These are phyloP conservation scores for Drosophila prostipennis DNA, from an alignment of 2,888 invertebrate genomes.

Conservation along the genomic window DNA sequence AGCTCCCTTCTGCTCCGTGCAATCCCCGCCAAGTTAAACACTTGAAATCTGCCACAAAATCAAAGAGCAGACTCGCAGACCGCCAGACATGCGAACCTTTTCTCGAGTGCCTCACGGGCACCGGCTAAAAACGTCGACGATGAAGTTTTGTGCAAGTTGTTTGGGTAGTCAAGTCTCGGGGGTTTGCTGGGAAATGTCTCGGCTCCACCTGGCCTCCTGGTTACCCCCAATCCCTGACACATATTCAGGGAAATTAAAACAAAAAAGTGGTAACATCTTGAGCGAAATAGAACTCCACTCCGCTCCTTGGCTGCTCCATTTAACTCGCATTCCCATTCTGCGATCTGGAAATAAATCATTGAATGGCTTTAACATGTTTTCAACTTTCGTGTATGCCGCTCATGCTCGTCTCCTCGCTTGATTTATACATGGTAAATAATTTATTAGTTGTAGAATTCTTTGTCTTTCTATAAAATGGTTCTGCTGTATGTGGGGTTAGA, in stretches of 20 bases:
- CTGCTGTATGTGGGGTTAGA: slow-evolving; percentile 37
- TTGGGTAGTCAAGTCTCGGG: slow-evolving; percentile 43
- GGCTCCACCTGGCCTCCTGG: slow-evolving; percentile 29
- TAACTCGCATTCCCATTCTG: slow-evolving; percentile 2
- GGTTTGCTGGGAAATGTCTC: neutral
- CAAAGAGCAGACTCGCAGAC: slow-evolving; percentile 53
- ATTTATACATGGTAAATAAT: slow-evolving; percentile 73
- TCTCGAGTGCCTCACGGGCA: slow-evolving; percentile 32
- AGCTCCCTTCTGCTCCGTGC: slow-evolving; percentile 21
- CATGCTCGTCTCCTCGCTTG: slow-evolving; percentile 51
- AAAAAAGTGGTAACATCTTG: slow-evolving; percentile 49
- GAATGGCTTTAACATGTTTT: slow-evolving; percentile 73
- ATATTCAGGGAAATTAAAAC: slow-evolving; percentile 65
- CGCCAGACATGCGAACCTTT: slow-evolving; percentile 32
- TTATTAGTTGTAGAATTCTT: slow-evolving; percentile 51
- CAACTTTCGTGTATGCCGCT: slow-evolving; percentile 45
- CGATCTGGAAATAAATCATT: slow-evolving; percentile 72
- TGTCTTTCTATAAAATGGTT: slow-evolving; percentile 36
- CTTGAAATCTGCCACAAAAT: slow-evolving; percentile 72
- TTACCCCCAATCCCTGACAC: slow-evolving; percentile 45
- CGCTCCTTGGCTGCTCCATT: slow-evolving; percentile 4
- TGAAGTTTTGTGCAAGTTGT: slow-evolving; percentile 60
- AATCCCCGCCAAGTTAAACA: slow-evolving; percentile 56
- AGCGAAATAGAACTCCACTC: slow-evolving; percentile 45
- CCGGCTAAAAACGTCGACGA: slow-evolving; percentile 19